Evolutionary conservation across 1,140 invertebrate species (phyloP), one percentile per base, ranked within the genome.

Genomic region (Arctopsyche grandis): DNA sequence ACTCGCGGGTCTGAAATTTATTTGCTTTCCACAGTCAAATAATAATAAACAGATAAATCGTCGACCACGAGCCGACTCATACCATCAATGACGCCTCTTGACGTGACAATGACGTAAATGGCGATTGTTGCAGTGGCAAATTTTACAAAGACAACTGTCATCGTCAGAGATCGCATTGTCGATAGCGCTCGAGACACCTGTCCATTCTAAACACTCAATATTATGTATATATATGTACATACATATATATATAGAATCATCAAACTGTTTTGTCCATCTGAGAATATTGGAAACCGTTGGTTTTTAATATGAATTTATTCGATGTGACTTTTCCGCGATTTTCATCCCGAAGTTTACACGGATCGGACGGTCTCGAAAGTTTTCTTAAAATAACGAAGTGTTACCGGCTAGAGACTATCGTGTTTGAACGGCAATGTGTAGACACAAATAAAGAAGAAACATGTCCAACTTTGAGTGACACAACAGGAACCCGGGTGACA

Each of bases 371-470:
- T 26, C 38, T 75, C 21, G 43, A 75, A 75, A 75, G 44, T 75
- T 58, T 75, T 75, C 73, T 75, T 75, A 58, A 48, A 75, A 58
- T 58, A 76, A 74, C 44, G 21, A 74, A 38, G 46, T 43, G 43
- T n/a, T n/a, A n/a, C n/a, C n/a, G n/a, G n/a, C n/a, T n/a, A n/a
- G n/a, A 56, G 12, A 16, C 1, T 43, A 26, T 74, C 74, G 19
- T 29, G 74, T 29, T 24, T n/a, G 48, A 52, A 52, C 48, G 48
- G 71, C 12, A 66, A 70, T 26, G 22, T 19, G 52, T 60, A 75
- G 73, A 75, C 73, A 75, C 73, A 75, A 75, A 75, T 75, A 75
- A 75, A 75, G 69, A 16, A 38, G 69, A 73, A 46, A 73, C 69
- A 12, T 29, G 24, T 29, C 16, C 7, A 74, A 38, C 69, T 16